These are phyloP conservation scores for Amaurobius ferox DNA, from an alignment of 2,888 invertebrate genomes.

Conservation along the genomic window DNA sequence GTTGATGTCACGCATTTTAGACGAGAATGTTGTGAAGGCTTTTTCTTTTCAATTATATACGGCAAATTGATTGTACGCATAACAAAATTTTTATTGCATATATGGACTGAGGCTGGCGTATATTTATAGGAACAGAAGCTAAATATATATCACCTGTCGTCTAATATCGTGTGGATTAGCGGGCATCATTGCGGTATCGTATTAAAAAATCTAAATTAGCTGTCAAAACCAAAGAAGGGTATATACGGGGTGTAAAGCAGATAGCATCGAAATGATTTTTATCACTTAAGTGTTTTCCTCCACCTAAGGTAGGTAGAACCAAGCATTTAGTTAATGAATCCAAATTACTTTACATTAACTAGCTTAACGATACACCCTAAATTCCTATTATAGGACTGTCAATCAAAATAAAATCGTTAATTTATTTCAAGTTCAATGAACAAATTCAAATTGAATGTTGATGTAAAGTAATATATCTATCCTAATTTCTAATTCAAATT, in stretches of 20 bases:
- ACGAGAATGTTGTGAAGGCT: background rate
- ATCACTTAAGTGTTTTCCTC: conserved; percentile 26
- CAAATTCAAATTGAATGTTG: no score
- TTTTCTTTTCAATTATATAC: conserved; percentile 25
- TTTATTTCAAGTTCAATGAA: background rate
- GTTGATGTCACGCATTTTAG: conserved; percentile 1
- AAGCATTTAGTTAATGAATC: conserved; percentile 5
- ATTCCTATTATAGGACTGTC: background rate
- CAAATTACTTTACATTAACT: background rate
- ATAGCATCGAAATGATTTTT: conserved; percentile 28
- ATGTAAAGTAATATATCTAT: no score
- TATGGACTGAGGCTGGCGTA: background rate
- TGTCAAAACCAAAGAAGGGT: conserved; percentile 27
- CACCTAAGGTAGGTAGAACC: background rate
- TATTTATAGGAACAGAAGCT: conserved; percentile 1
- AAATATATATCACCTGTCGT: background rate
- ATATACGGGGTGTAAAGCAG: background rate
- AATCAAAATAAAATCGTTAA: background rate
- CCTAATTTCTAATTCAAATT: no score
- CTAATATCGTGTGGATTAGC: conserved; percentile 6
- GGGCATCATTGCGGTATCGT: conserved; percentile 35
- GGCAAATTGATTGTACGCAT: conserved; percentile 14
- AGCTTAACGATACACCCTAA: background rate
- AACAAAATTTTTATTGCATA: background rate
- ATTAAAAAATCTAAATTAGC: conserved; percentile 43